These are phyloP conservation scores for Ophioderma brevispina DNA, from an alignment of 35 echinoderm and acorn worm genomes.

Conservation along the genomic window DNA sequence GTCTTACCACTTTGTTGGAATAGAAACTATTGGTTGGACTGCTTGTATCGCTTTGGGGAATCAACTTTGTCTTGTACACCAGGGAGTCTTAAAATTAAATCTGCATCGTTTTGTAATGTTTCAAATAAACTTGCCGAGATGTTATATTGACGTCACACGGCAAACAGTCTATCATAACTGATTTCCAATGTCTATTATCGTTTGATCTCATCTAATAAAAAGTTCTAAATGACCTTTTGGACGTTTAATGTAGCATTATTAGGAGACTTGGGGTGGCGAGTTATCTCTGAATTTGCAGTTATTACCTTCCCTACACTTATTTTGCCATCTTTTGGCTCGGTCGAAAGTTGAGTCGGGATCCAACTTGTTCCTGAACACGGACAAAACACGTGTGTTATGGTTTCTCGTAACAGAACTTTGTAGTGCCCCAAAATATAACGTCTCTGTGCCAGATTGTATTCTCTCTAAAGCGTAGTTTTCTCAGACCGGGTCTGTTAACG, in stretches of 20 bases:
- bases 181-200: slow-evolving; percentile 56
- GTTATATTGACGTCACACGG: slow-evolving; percentile 88
- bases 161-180: slow-evolving; percentile 55
- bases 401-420: slow-evolving; percentile 97
- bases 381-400: slow-evolving; percentile 83
- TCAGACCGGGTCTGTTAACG: slow-evolving; percentile 52
- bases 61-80: slow-evolving; percentile 33
- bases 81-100: slow-evolving; percentile 58
- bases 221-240: too few species aligned
- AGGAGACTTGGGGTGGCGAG: background rate
- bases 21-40: slow-evolving; percentile 88
- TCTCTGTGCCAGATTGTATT: slow-evolving; percentile 21
- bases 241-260: too few species aligned
- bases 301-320: slow-evolving; percentile 63
- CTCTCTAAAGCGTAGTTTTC: slow-evolving; percentile 35
- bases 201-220: slow-evolving; percentile 42
- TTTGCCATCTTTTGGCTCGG: slow-evolving; percentile 55
- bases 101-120: slow-evolving; percentile 70
- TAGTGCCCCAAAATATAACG: slow-evolving; percentile 64
- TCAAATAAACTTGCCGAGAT: slow-evolving; percentile 95
- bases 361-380: slow-evolving; percentile 90
- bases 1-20: slow-evolving; percentile 33
- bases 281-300: slow-evolving; percentile 14
- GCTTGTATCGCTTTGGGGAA: slow-evolving; percentile 75
- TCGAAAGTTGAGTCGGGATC: slow-evolving; percentile 74